These are phyloP conservation scores for Drosophila paramelanica DNA, from an alignment of 2,888 invertebrate species.

Conservation along the genomic window DNA sequence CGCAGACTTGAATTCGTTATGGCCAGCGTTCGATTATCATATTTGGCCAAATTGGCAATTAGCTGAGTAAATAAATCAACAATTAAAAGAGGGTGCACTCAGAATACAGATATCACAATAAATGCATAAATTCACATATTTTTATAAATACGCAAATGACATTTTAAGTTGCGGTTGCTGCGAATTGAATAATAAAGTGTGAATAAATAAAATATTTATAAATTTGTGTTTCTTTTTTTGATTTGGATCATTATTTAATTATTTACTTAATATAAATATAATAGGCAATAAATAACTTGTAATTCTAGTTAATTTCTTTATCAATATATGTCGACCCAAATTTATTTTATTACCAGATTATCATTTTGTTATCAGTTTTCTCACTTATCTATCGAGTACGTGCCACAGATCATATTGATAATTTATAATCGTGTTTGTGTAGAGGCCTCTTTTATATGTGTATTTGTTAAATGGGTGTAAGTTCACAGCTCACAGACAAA, in stretches of 20 bases:
- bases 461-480: background rate
- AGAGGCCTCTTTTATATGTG: background rate
- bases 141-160: background rate
- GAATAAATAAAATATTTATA: constrained; percentile 2
- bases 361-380: constrained; percentile 41
- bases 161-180: constrained; percentile 8
- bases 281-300: constrained; percentile 40
- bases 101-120: background rate
- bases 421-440: background rate
- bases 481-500: background rate
- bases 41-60: constrained; percentile 56
- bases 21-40: constrained; percentile 29
- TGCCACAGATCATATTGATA: constrained; percentile 52
- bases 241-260: constrained; percentile 6
- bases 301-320: constrained; percentile 39
- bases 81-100: background rate
- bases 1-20: constrained; percentile 33
- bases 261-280: constrained; percentile 22
- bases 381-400: constrained; percentile 38
- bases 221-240: background rate
- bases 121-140: constrained; percentile 8
- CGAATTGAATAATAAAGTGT: constrained; percentile 5
- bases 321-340: constrained; percentile 47
- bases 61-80: constrained; percentile 55
- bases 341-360: constrained; percentile 47